These are phyloP conservation scores for Heliothis virescens DNA, from an alignment of 1,140 invertebrate genomes.

Conservation along the genomic window DNA sequence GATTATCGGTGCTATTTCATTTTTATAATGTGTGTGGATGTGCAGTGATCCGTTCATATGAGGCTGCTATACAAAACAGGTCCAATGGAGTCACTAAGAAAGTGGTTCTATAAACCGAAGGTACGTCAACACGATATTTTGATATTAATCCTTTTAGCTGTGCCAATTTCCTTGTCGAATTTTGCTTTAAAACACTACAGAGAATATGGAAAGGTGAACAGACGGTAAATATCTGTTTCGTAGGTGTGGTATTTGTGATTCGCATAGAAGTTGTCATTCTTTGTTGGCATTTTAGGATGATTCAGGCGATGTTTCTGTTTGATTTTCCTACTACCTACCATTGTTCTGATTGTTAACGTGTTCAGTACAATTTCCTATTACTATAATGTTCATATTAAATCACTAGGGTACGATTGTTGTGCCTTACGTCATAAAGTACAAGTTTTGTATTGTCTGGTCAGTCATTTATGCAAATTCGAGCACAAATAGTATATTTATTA, in stretches of 20 bases:
- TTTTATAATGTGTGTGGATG: slow-evolving; percentile 82
- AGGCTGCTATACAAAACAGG: slow-evolving; percentile 85
- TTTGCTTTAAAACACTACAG: neutral
- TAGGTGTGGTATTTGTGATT: slow-evolving; percentile 26
- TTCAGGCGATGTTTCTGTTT: slow-evolving; percentile 56
- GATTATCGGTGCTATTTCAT: slow-evolving; percentile 76
- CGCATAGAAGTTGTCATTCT: slow-evolving; percentile 51
- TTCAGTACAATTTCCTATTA: slow-evolving; percentile 53
- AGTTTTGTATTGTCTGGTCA: slow-evolving; percentile 35
- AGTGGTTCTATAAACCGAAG: slow-evolving; percentile 97
- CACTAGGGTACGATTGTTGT: slow-evolving; percentile 37
- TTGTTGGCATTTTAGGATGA: slow-evolving; percentile 59
- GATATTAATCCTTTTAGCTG: slow-evolving; percentile 63
- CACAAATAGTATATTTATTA: slow-evolving; percentile 30
- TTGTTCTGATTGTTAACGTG: slow-evolving; percentile 56
- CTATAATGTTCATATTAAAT: slow-evolving; percentile 26
- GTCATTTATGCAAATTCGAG: slow-evolving; percentile 18
- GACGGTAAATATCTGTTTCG: neutral
- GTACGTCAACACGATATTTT: slow-evolving; percentile 85
- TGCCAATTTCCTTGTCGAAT: slow-evolving; percentile 50
- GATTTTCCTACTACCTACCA: slow-evolving; percentile 57
- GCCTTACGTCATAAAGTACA: slow-evolving; percentile 25
- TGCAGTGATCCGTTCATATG: slow-evolving; percentile 84
- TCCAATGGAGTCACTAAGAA: slow-evolving; percentile 94
- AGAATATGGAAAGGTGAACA: neutral